Conservation (phyloP, 2,888 invertebrate species). For the Agriotes lineatus region DNA sequence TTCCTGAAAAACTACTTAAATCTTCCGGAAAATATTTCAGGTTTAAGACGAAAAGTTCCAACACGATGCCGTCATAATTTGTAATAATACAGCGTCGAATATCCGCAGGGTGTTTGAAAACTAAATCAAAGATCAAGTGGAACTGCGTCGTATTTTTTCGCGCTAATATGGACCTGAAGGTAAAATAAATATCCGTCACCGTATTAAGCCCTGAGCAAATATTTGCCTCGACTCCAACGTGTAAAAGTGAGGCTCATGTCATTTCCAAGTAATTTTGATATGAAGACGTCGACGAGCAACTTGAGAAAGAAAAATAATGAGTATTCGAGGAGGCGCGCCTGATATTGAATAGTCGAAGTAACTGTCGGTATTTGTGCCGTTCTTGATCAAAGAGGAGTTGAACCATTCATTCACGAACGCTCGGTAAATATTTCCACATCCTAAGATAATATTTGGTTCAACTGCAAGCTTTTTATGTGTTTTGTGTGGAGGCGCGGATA, state of each 20-base stretch:
- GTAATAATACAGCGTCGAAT: too few relatives aligned
- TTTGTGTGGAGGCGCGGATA: neutral
- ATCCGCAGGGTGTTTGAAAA: too few relatives aligned
- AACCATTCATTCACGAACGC: constrained; percentile 10
- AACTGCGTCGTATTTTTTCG: neutral
- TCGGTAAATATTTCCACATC: constrained; percentile 21
- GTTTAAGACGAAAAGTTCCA: too few relatives aligned
- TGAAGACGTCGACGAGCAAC: constrained; percentile 13
- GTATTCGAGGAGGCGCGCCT: neutral
- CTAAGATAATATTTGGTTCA: constrained; percentile 27
- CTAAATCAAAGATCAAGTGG: too few relatives aligned
- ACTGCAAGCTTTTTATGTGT: constrained; percentile 3
- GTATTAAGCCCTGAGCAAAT: constrained; percentile 4
- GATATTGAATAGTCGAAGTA: constrained; percentile 15
- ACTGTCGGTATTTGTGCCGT: neutral
- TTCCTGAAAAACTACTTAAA: too few relatives aligned
- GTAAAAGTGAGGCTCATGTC: neutral
- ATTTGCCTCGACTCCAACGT: neutral
- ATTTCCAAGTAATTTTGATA: constrained; percentile 18
- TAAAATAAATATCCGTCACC: constrained; percentile 15
- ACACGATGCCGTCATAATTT: too few relatives aligned
- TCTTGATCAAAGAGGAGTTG: constrained; percentile 15
- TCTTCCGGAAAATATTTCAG: too few relatives aligned
- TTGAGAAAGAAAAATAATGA: constrained; percentile 15
- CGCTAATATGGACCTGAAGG: neutral